Evolutionary conservation across 2,888 invertebrate species (phyloP), one percentile per base, ranked within the genome.

Genomic region (Drosophila monieri): DNA sequence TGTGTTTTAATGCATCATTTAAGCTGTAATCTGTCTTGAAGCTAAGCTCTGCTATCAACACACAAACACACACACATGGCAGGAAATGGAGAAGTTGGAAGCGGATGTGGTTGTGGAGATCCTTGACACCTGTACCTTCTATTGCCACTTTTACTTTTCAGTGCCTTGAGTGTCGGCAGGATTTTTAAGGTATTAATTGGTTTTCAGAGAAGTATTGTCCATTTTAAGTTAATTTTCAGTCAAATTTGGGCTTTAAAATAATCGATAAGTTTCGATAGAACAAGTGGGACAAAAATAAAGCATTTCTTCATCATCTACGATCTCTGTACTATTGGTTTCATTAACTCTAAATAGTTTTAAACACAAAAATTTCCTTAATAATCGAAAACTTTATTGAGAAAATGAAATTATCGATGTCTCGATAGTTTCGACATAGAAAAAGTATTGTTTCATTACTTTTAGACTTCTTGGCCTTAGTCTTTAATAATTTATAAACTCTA

Each of bases 1-100:
- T 64, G 75, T 75, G 75, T 65, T 70, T 70, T 74, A 74, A 74
- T 74, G 74, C 70, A 74, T 74, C 74, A 70, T 75, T 74, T 75
- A 70, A 71, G 75, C 74, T 65, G 71, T 74, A 74, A 74, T 74
- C 74, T 65, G 70, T 74, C 70, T 74, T 70, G 58, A 48, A 58
- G 75, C 57, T 74, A 74, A 74, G 74, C 74, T 60, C 51, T 51
- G 53, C 73, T 74, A 74, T 74, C 74, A 74, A 69, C 74, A 57
- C 62, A 55, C 64, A 49, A 27, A 27, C 27, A 27, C 27, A 27
- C 8, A 23, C 21, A 69, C 74, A 57, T 35, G 56, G 37, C 73
- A 25, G 52, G 58, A 58, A 65, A 72, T 51, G 25, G 41, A 49
- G 61, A 61, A 43, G 41, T 6, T 35, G 23, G 18, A 8, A 37